Conservation (phyloP, 2,797 vertebrate genomes). For the Odontamblyopus lacepedii region DNA sequence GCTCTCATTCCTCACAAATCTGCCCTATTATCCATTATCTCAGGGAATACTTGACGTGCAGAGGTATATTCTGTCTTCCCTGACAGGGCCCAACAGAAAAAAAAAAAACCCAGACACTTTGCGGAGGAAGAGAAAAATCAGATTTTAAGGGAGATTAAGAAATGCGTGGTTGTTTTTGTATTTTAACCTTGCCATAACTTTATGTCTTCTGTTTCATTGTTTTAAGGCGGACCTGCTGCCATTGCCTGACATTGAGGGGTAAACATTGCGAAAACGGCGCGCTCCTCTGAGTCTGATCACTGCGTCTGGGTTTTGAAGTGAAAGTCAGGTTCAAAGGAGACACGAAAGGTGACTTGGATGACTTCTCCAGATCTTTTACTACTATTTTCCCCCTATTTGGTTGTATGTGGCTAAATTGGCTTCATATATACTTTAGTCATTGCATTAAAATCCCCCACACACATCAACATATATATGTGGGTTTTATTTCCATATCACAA, state of each 20-base stretch:
- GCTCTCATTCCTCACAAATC: slow-evolving; percentile 62
- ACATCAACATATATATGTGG: too few species aligned
- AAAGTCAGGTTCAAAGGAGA: slow-evolving; percentile 56
- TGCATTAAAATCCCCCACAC: too few species aligned
- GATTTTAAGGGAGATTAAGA: slow-evolving; percentile 51
- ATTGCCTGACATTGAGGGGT: slow-evolving; percentile 28
- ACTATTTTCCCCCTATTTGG: neutral
- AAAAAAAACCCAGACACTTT: slow-evolving; percentile 26
- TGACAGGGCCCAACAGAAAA: slow-evolving; percentile 37
- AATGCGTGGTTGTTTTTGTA: slow-evolving; percentile 20
- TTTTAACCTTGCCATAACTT: slow-evolving; percentile 37
- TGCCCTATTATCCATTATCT: slow-evolving; percentile 70
- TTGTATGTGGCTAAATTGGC: neutral
- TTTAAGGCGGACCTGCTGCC: slow-evolving; percentile 28
- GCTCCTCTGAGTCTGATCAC: slow-evolving; percentile 23
- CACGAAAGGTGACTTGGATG: slow-evolving; percentile 53
- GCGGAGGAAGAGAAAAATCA: slow-evolving; percentile 37
- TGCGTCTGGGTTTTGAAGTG: slow-evolving; percentile 26
- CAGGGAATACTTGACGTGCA: slow-evolving; percentile 47
- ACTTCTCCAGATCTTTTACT: neutral
- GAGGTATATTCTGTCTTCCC: slow-evolving; percentile 57
- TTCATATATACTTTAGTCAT: neutral
- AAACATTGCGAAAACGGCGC: slow-evolving; percentile 38
- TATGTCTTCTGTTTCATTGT: slow-evolving; percentile 14
- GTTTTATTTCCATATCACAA: too few species aligned